Evolutionary conservation across 2,888 invertebrate genomes (phyloP).

Genomic region (Drosophila eohydei): DNA sequence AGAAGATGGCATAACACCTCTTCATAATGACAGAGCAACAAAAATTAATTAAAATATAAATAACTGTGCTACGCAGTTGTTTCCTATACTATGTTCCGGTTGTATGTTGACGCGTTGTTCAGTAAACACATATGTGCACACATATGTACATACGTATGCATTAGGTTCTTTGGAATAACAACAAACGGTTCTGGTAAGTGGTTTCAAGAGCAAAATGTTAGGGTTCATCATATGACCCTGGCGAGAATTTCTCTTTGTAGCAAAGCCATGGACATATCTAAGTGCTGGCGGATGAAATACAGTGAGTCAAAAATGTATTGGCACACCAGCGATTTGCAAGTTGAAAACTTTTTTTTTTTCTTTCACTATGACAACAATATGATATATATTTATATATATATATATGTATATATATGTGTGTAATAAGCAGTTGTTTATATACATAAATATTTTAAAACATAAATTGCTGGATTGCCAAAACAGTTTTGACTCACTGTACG

Average conservation of each 20-base stretch:
- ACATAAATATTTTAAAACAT: background rate
- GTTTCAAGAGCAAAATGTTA: slow-evolving; percentile 65
- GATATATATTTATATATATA: no score
- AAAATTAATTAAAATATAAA: slow-evolving; percentile 34
- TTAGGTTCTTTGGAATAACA: slow-evolving; percentile 28
- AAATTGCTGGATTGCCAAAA: background rate
- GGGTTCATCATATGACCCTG: slow-evolving; percentile 63
- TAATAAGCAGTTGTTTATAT: no score
- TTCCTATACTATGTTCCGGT: slow-evolving; percentile 63
- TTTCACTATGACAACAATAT: background rate
- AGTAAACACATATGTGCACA: background rate
- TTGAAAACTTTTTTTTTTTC: background rate
- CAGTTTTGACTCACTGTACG: background rate
- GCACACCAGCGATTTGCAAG: background rate
- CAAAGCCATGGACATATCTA: slow-evolving; percentile 42
- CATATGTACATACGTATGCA: background rate
- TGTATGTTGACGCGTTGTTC: slow-evolving; percentile 38
- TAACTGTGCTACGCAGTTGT: slow-evolving; percentile 42
- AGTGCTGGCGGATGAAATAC: slow-evolving; percentile 42
- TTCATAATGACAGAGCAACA: slow-evolving; percentile 22
- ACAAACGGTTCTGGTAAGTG: slow-evolving; percentile 60
- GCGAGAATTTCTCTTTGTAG: slow-evolving; percentile 67
- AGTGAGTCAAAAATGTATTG: slow-evolving; percentile 15
- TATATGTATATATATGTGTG: no score
- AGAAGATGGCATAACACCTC: slow-evolving; percentile 71